Conservation (phyloP, 1,140 invertebrate species). For the Drosophila athabasca region DNA sequence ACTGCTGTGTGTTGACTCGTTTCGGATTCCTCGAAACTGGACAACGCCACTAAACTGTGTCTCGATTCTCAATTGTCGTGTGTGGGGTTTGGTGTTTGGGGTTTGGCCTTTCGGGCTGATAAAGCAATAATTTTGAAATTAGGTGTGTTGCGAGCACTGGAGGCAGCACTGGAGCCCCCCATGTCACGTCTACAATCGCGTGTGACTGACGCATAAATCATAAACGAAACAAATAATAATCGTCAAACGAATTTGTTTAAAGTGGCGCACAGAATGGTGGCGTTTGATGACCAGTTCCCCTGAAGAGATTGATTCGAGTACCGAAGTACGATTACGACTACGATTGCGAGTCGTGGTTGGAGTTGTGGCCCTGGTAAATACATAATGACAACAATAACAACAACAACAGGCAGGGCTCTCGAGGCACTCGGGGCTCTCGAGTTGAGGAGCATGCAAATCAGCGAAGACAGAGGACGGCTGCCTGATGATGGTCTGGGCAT, state of each 20-base stretch:
- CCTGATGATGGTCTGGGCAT: no score
- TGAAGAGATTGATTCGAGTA: constrained; percentile 70
- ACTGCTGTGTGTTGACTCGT: constrained; percentile 53
- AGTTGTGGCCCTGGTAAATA: constrained; percentile 51
- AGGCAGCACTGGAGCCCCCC: background rate
- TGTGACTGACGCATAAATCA: constrained; percentile 79
- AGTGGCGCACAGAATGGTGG: constrained; percentile 68
- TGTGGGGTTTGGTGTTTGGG: constrained; percentile 11
- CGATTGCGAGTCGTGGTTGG: background rate
- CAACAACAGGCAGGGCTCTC: constrained; percentile 29
- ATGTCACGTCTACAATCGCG: constrained; percentile 48
- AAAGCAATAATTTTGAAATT: constrained; percentile 49
- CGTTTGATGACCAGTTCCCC: background rate
- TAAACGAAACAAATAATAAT: constrained; percentile 63
- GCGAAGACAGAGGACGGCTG: constrained; percentile 24
- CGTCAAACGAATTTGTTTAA: constrained; percentile 80
- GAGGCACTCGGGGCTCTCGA: constrained; percentile 37
- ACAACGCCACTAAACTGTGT: constrained; percentile 33
- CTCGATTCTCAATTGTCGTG: no score
- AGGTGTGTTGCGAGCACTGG: constrained; percentile 4
- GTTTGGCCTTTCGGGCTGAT: constrained; percentile 42
- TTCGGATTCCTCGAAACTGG: constrained; percentile 53
- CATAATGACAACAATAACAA: constrained; percentile 59
- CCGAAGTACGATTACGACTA: no score
- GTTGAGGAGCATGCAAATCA: constrained; percentile 70